Conservation (phyloP, 2,888 invertebrate species). For the Leptinotarsa rubiginosa region DNA sequence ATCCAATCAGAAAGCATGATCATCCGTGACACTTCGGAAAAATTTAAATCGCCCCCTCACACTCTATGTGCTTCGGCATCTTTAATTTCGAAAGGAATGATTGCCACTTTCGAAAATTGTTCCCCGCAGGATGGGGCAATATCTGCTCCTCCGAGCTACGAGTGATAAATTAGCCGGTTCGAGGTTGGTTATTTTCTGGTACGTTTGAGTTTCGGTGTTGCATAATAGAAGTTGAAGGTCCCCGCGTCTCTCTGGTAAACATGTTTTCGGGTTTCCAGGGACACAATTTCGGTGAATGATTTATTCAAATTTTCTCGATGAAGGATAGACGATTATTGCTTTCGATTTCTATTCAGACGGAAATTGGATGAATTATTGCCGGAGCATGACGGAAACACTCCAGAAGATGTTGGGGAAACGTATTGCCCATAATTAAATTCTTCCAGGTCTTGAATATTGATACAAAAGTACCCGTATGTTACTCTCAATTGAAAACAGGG, state of each 20-base stretch:
- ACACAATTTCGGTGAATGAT: not conserved
- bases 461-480: too few relatives aligned
- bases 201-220: constrained; percentile 42
- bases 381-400: not conserved
- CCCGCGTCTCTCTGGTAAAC: constrained; percentile 33
- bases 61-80: constrained; percentile 39
- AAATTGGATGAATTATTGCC: not conserved
- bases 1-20: constrained; percentile 33
- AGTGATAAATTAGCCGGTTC: constrained; percentile 38
- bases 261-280: constrained; percentile 34
- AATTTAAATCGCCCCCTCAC: constrained; percentile 39
- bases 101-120: constrained; percentile 47
- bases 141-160: constrained; percentile 19
- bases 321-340: not conserved
- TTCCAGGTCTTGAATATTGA: too few relatives aligned
- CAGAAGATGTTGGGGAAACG: not conserved
- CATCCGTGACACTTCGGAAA: constrained; percentile 30
- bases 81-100: constrained; percentile 48
- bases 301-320: constrained; percentile 6
- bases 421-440: not conserved
- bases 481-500: too few relatives aligned
- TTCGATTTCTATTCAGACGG: not conserved
- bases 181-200: constrained; percentile 41
- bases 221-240: constrained; percentile 31
- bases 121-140: constrained; percentile 30